Evolutionary conservation across 2,113 vertebrate species (phyloP), one percentile per base, ranked within the genome.

Genomic region (Vulpes lagopus): DNA sequence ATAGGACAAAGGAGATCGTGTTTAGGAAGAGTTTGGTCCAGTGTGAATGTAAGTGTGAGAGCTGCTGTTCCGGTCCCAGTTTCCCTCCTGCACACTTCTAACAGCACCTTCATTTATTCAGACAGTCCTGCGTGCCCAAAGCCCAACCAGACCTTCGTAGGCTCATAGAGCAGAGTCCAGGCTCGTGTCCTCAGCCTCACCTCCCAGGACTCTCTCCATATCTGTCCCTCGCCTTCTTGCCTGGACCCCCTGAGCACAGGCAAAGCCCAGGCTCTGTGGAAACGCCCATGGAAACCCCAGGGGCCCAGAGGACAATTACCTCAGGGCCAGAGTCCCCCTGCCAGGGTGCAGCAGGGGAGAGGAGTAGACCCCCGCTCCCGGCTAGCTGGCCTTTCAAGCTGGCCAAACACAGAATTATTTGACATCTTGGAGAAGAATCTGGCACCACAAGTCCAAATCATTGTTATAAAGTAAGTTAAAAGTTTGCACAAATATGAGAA

Each of bases 401-500:
- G 81, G 96, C 96, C 89, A 96, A 89, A 17, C 30, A 10, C 80
- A 64, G 95, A 64, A n/a, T 76, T 78, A 69, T 73, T 96, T 96
- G 98, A 91, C 96, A 94, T 96, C 97, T 95, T 89, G 53, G 71
- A 97, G 94, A 89, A 97, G 92, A 55, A 51, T 96, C 97, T 97
- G 97, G 95, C 91, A 90, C 92, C 0, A 1, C 38, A 85, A 76
- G 62, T 97, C 94, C 80, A 95, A 97, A 85, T 94, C 71, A 95
- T 96, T 97, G 76, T 94, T 98, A 91, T 95, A 91, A 95, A 98
- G 90, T 90, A 84, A 95, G 97, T 92, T 98, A 79, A n/a, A 97
- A 97, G 80, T 95, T 93, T 96, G 98, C 97, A 94, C 98, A 0
- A 95, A 97, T 92, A 94, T 49, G 96, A 85, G 96, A 96, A 98